Conservation (phyloP, 1,140 invertebrate species). For the Planococcus citri region DNA sequence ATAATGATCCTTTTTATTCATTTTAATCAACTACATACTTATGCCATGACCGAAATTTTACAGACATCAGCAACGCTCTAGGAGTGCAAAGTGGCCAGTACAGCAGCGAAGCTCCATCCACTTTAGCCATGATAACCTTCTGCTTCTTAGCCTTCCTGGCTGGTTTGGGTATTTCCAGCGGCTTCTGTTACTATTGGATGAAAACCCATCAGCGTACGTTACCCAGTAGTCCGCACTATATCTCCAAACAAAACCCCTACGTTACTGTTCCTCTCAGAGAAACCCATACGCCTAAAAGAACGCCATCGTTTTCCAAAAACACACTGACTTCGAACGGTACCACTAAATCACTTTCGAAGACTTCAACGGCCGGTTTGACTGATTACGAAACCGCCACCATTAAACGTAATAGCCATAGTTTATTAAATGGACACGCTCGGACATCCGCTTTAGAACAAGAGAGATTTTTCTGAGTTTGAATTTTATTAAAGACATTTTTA, state of each 20-base stretch:
- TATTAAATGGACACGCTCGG: constrained; percentile 39
- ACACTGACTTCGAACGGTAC: constrained; percentile 9
- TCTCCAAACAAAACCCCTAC: constrained; percentile 66
- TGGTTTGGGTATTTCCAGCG: constrained; percentile 30
- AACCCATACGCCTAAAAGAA: constrained; percentile 34
- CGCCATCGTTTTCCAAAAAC: constrained; percentile 30
- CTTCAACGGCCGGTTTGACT: constrained; percentile 49
- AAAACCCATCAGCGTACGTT: constrained; percentile 39
- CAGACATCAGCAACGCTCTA: neutral
- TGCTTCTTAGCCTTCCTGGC: constrained; percentile 30
- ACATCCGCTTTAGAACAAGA: constrained; percentile 43
- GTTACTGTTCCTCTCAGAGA: constrained; percentile 65
- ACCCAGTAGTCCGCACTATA: constrained; percentile 60
- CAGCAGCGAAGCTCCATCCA: constrained; percentile 24
- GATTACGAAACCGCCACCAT: constrained; percentile 67
- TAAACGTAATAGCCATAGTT: constrained; percentile 57
- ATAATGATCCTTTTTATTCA: too few relatives aligned
- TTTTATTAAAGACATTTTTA: neutral
- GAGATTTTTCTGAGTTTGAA: constrained; percentile 37
- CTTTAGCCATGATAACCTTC: constrained; percentile 40
- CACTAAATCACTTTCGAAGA: constrained; percentile 22
- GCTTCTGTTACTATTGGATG: constrained; percentile 34
- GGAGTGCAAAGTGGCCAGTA: neutral
- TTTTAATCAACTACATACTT: too few relatives aligned
- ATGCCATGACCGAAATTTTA: too few relatives aligned